These are phyloP conservation scores for Platypus cylindrus DNA, from an alignment of 2,888 invertebrate genomes.

Conservation along the genomic window DNA sequence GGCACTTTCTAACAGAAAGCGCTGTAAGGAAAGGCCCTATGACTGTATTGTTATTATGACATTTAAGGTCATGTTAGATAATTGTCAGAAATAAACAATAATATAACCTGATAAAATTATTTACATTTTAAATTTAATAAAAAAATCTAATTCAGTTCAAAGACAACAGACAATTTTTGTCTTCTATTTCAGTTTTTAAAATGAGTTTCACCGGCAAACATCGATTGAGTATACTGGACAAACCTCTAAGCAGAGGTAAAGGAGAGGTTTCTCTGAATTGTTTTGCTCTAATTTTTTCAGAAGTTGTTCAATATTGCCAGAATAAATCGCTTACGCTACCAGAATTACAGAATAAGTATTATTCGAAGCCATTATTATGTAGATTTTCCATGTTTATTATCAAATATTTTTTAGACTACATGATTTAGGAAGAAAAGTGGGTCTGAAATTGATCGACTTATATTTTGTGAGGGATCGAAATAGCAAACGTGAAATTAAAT, in stretches of 20 bases:
- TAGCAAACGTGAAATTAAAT: constrained; percentile 87
- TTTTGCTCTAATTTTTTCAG: constrained; percentile 92
- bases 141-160: too few relatives aligned
- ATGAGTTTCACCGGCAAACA: constrained; percentile 41
- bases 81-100: too few relatives aligned
- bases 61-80: too few relatives aligned
- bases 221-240: constrained; percentile 74
- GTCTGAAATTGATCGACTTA: constrained; percentile 82
- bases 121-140: too few relatives aligned
- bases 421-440: constrained; percentile 91
- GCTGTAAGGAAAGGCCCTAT: too few relatives aligned
- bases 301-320: constrained; percentile 97
- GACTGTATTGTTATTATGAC: too few relatives aligned
- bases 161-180: too few relatives aligned
- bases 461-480: constrained; percentile 88
- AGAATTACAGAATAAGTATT: constrained; percentile 84
- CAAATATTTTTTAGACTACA: constrained; percentile 67
- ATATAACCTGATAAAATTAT: too few relatives aligned
- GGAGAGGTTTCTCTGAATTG: constrained; percentile 85
- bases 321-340: constrained; percentile 88
- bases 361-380: not conserved
- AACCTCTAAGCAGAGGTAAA: constrained; percentile 83
- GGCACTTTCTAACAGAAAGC: too few relatives aligned
- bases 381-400: constrained; percentile 1
- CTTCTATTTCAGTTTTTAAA: too few relatives aligned